Base-by-base conservation (phyloP, 2,888 invertebrate species). In the Monoplex corrugatus region DNA sequence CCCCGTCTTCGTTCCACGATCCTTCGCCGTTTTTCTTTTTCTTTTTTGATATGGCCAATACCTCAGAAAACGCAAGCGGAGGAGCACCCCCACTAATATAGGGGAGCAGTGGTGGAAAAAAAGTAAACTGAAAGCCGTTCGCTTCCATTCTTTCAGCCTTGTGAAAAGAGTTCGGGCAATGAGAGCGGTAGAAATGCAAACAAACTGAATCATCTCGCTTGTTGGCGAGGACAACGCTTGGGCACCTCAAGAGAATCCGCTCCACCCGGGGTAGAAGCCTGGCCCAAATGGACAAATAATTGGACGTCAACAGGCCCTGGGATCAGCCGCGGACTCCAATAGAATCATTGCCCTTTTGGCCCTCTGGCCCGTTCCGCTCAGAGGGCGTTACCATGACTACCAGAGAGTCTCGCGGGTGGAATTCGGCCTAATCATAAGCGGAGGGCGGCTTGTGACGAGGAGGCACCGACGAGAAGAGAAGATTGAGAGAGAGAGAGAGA, bases 241-340 rank as follows among this genome's bases (percentile, higher is more conserved):
- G 83, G 83, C 38, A 88, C 88, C 88, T 63, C 72, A 1, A 57
- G 82, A 83, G 32, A 88, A 88, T 88, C 40, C 40, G 1, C n/a
- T 38, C 88, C 35, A 86, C 86, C 86, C 68, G 57, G 45, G 50
- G 50, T 84, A 84, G 5, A 28, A 23, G 32, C 45, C 44, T 16
- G 45, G 19, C 63, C 87, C 83, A 88, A 88, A 88, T 88, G 38
- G 88, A 63, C 82, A 88, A 88, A 80, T 88, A 83, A 88, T 88
- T 88, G 82, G 80, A 88, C 83, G 82, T 63, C 82, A 45, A 63
- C 82, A 44, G 78, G 35, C 38, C 28, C 28, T 8, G 23, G 40
- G 78, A 28, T 43, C 23, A 40, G 43, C 40, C 78, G 43, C 10
- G 78, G 43, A 68, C 32, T 68, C 63, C 88, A 88, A 88, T 88